These are phyloP conservation scores for Drosophila bocki DNA, from an alignment of 1,140 invertebrate species.

Conservation along the genomic window DNA sequence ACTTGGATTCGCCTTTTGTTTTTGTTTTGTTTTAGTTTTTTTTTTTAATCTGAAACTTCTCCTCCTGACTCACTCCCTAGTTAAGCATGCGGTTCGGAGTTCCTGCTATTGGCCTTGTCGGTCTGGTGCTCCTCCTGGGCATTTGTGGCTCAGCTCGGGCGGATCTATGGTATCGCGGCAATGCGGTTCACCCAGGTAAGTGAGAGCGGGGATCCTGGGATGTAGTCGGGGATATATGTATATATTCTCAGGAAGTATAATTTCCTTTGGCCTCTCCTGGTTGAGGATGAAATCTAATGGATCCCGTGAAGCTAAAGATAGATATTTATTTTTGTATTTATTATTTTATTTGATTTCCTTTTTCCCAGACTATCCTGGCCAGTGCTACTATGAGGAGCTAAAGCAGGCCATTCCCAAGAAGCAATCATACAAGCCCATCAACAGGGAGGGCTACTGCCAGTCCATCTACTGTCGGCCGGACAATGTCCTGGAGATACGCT, in stretches of 20 bases:
- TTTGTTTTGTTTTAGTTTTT: background rate
- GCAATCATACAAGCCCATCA: constrained; percentile 79
- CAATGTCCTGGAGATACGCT: constrained; percentile 71
- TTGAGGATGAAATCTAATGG: background rate
- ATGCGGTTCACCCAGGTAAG: constrained; percentile 77
- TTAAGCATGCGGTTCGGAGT: constrained; percentile 16
- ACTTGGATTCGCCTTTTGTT: constrained; percentile 1
- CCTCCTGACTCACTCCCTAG: background rate
- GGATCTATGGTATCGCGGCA: constrained; percentile 71
- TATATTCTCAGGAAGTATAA: background rate
- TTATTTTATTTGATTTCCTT: no score
- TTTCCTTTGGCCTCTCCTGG: background rate
- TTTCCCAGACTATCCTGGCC: constrained; percentile 67
- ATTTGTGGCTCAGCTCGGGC: constrained; percentile 25
- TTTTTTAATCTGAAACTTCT: constrained; percentile 1
- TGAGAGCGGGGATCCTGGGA: background rate
- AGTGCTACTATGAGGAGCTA: constrained; percentile 79
- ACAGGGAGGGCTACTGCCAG: constrained; percentile 74
- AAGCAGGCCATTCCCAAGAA: constrained; percentile 77
- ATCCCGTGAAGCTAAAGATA: no score
- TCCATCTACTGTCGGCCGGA: constrained; percentile 75
- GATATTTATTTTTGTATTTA: no score
- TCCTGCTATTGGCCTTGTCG: background rate
- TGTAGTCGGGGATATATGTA: background rate
- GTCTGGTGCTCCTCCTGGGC: constrained; percentile 46